Evolutionary conservation across 2,113 vertebrate genomes (phyloP), one percentile per base, ranked within the genome.

Genomic region (Chaenogobius annularis): DNA sequence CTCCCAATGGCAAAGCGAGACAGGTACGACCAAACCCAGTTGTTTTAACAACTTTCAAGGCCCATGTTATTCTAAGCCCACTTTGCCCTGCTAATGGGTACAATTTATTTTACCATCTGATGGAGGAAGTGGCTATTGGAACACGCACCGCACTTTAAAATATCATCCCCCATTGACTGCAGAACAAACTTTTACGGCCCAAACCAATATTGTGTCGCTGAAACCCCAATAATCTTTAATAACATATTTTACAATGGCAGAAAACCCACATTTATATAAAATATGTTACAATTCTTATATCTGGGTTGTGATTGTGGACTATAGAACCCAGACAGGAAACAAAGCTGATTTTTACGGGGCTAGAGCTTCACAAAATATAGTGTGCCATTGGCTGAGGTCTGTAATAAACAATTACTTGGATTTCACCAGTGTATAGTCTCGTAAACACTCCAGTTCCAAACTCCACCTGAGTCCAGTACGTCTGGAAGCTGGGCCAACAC

Each of bases 361-460:
- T 63, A 78, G 89, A 81, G 87, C 75, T 85, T 83, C 82, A 74
- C 15, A 80, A 89, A 82, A 79, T 81, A 86, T 88, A 87, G 77
- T 76, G 74, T 77, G 82, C 82, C 74, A 77, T 69, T 65, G 71
- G 75, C 82, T 84, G 72, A 77, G 77, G 77, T 70, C 68, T 72
- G 66, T 79, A 88, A 90, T 87, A 90, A 88, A 91, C 86, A 89
- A 90, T 90, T 83, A 88, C 83, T 89, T 72, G 77, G 89, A 89
- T 89, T 90, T 86, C 83, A 84, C 77, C 69, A 79, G 82, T 26
- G 70, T 70, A 71, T 48, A 71, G 82, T 77, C 86, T 88, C 86
- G 10, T 92, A 86, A 91, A 92, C 87, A 79, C 88, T 50, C 0
- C 37, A 22, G 69, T 68, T 80, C 77, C n/a, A 69, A 85, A 82